Evolutionary conservation across 2,113 vertebrate species (phyloP).

Genomic region (Gobio gobio): DNA sequence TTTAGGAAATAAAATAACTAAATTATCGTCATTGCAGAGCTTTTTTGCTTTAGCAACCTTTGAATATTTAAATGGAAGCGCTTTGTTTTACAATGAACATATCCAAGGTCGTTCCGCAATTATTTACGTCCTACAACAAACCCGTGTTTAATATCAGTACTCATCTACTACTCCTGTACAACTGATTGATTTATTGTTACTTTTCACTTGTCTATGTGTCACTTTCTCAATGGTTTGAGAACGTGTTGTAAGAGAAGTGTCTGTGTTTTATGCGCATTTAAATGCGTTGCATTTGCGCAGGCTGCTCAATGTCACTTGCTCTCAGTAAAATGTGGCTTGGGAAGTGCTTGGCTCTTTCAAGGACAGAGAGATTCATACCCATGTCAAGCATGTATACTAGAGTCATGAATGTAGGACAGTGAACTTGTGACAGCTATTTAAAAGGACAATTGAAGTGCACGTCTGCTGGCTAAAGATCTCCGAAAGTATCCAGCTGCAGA

Average conservation of each 20-base stretch:
- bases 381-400: not conserved
- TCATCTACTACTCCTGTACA: not conserved
- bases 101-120: not conserved
- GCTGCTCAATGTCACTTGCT: not conserved
- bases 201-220: not conserved
- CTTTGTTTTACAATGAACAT: not conserved
- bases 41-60: not conserved
- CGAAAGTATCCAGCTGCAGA: no score
- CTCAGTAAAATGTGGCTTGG: not conserved
- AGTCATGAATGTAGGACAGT: not conserved
- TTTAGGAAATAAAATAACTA: not conserved
- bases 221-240: not conserved
- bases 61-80: not conserved
- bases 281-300: not conserved
- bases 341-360: slow-evolving; percentile 3
- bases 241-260: not conserved
- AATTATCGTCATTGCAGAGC: not conserved
- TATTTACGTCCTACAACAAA: not conserved
- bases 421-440: not conserved
- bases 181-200: not conserved
- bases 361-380: not conserved
- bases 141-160: not conserved
- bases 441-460: not conserved
- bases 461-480: not conserved
- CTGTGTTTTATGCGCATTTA: not conserved